Percentiles rank a stretch among this genome's conserved stretches.
phyloP scores from a whole-genome alignment of 2,113 vertebrate species.

The Meriones unguiculatus region DNA sequence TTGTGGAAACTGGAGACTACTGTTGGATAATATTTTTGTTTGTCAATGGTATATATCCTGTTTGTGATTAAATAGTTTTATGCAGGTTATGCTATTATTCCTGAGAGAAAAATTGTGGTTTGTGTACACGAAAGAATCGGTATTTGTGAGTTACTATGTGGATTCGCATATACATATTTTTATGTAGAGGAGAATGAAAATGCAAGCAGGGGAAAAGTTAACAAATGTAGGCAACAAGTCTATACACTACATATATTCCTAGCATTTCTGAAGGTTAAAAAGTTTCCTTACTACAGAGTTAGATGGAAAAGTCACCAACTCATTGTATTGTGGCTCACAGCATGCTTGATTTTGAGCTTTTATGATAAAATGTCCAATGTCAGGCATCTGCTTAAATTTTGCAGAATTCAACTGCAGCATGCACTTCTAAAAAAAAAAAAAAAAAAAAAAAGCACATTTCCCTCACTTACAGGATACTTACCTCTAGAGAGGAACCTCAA shows the following conservation, averaged over 20 bases:
- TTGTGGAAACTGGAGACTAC: background rate
- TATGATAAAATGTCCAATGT: slow-evolving; percentile 48
- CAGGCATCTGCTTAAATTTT: slow-evolving; percentile 68
- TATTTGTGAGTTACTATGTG: background rate
- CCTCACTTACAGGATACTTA: slow-evolving; percentile 43
- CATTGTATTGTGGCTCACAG: slow-evolving; percentile 21
- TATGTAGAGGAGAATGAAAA: background rate
- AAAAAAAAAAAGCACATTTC: slow-evolving; percentile 33
- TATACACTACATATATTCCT: background rate
- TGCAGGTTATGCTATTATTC: background rate
- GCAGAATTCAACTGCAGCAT: slow-evolving; percentile 48
- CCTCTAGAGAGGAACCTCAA: slow-evolving; percentile 10
- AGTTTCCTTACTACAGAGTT: background rate
- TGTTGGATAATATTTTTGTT: background rate
- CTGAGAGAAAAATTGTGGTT: background rate
- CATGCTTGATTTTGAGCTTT: slow-evolving; percentile 56
- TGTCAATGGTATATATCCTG: background rate
- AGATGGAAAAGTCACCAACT: background rate
- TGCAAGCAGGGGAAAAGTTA: background rate
- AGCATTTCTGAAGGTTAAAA: slow-evolving; percentile 31
- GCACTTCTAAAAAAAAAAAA: slow-evolving; percentile 25
- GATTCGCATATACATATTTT: background rate
- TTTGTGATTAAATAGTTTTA: background rate
- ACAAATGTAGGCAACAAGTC: background rate
- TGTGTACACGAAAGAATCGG: background rate